Percentiles rank a stretch among this genome's conserved stretches.
Conservation (phyloP, 2,888 invertebrate species). For the Dexiosoma caninum region DNA sequence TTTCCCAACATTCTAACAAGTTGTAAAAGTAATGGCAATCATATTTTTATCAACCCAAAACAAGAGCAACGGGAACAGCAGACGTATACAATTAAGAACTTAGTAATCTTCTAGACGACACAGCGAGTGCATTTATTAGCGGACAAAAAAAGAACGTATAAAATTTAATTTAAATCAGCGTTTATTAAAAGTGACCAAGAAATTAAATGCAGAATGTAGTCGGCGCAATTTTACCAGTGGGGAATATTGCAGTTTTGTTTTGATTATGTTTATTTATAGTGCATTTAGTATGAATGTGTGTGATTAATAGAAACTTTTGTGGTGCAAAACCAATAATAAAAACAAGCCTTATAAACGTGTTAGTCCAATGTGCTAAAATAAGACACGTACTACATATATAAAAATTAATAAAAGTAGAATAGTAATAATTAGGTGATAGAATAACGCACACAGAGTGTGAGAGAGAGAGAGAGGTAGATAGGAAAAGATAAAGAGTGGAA, state of each 20-base stretch:
- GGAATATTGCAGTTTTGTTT: slow-evolving; percentile 30
- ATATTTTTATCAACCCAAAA: slow-evolving; percentile 29
- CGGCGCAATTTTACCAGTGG: background rate
- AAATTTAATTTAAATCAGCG: background rate
- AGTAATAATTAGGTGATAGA: background rate
- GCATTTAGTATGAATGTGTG: background rate
- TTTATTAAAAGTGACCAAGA: background rate
- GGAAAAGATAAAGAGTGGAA: slow-evolving; percentile 18
- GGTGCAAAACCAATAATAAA: slow-evolving; percentile 1
- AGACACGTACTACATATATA: slow-evolving; percentile 41
- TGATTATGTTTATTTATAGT: slow-evolving; percentile 19
- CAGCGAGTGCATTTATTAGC: slow-evolving; percentile 31
- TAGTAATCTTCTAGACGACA: slow-evolving; percentile 54
- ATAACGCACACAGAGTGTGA: too few relatives aligned
- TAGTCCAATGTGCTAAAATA: slow-evolving; percentile 12
- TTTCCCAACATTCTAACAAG: background rate
- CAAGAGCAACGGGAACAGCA: slow-evolving; percentile 12
- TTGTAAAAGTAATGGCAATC: slow-evolving; percentile 39
- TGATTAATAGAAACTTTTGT: slow-evolving; percentile 9
- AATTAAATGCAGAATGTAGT: background rate
- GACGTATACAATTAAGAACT: slow-evolving; percentile 48
- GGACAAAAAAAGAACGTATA: background rate
- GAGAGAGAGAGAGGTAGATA: background rate
- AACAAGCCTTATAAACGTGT: slow-evolving; percentile 16
- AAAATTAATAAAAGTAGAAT: background rate